phyloP scores from a whole-genome alignment of 2,797 vertebrate genomes.

The Micromesistius poutassou region DNA sequence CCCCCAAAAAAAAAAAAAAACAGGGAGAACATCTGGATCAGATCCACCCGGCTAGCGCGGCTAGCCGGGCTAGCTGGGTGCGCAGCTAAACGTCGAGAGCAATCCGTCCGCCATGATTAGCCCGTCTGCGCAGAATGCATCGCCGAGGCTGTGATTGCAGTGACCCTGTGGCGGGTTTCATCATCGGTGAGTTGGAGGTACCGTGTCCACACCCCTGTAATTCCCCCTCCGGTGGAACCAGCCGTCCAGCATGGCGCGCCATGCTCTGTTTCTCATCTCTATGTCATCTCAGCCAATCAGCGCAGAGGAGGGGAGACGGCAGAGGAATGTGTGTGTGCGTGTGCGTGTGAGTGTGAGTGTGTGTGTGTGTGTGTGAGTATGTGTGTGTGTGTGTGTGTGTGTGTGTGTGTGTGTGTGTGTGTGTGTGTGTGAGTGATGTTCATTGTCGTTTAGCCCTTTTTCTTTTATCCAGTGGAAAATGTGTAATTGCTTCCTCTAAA shows the following conservation, averaged over 20 bases:
- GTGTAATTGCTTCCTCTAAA: background rate
- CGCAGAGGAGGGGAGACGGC: constrained; percentile 20
- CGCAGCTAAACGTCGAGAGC: background rate
- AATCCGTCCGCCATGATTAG: background rate
- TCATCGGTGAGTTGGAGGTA: constrained; percentile 1
- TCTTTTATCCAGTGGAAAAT: background rate
- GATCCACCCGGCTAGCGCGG: background rate
- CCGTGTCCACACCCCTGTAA: constrained; percentile 16
- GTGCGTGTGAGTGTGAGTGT: background rate
- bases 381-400: background rate
- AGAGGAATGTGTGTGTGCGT: constrained; percentile 1
- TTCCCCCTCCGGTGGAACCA: constrained; percentile 12
- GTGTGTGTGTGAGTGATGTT: background rate
- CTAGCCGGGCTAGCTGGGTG: background rate
- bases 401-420: background rate
- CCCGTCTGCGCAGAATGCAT: background rate
- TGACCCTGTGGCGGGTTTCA: constrained; percentile 11
- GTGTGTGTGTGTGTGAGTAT: background rate
- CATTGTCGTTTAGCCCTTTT: background rate
- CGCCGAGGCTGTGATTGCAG: constrained; percentile 12
- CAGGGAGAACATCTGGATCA: constrained; percentile 10
- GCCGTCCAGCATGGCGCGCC: constrained; percentile 13
- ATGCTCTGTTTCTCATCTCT: constrained; percentile 53
- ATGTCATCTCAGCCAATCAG: constrained; percentile 51
- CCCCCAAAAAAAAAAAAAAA: background rate